phyloP scores from a whole-genome alignment of 2,797 vertebrate species.

The Mus caroli region DNA sequence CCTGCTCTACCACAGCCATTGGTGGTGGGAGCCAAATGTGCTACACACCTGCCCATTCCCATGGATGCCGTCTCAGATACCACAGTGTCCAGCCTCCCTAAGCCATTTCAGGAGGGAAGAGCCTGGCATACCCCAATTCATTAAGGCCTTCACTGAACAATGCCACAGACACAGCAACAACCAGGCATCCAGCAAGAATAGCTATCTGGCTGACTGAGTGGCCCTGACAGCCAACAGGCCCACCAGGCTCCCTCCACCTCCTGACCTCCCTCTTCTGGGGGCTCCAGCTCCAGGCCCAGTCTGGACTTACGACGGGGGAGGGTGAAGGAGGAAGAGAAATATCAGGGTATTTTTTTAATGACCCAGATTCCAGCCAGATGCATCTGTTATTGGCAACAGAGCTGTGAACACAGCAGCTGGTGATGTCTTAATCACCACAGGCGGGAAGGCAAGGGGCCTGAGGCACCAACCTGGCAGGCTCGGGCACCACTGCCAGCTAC shows the following conservation, averaged over 20 bases:
- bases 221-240: slow-evolving; percentile 38
- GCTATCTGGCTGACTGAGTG: slow-evolving; percentile 29
- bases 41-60: neutral
- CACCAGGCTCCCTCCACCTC: neutral
- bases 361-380: slow-evolving; percentile 82
- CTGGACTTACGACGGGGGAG: neutral
- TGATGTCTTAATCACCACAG: slow-evolving; percentile 63
- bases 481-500: neutral
- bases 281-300: slow-evolving; percentile 25
- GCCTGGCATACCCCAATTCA: slow-evolving; percentile 6
- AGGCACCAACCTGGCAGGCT: neutral
- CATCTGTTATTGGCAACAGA: slow-evolving; percentile 60
- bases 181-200: neutral
- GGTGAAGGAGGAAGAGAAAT: slow-evolving; percentile 57
- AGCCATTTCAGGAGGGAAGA: rapidly evolving
- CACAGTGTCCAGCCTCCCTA: rapidly evolving
- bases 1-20: neutral
- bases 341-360: slow-evolving; percentile 61
- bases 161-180: neutral
- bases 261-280: neutral
- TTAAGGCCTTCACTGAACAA: neutral
- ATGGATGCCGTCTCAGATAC: neutral
- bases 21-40: neutral
- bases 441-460: slow-evolving; percentile 16
- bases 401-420: slow-evolving; percentile 68